Evolutionary conservation across 2,888 invertebrate species (phyloP), one percentile per base, ranked within the genome.

Genomic region (Cordilura impudica): DNA sequence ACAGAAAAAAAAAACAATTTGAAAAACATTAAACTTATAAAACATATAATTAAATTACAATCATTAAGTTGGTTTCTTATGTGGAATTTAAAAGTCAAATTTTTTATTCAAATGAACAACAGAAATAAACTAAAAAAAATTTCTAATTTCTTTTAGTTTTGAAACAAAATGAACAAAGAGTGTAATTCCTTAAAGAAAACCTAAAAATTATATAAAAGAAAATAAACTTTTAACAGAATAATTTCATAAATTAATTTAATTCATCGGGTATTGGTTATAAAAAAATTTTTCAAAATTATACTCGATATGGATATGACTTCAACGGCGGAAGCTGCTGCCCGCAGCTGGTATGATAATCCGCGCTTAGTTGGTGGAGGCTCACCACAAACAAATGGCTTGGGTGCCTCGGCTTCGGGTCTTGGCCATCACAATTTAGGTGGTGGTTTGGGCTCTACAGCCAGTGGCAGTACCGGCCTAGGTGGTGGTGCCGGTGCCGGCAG

Each of bases 251-350:
- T 58, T 45, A 63, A 35, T 54, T 63, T 43, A 54, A 16, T 74
- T 73, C 65, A 79, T 18, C 69, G 69, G 77, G 72, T 54, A 67
- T 53, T 66, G 63, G 83, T 81, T 69, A 80, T 76, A 72, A 76
- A 85, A 89, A 88, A 88, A 81, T 85, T 83, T n/a, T 85, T 89
- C 89, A 88, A 89, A 87, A 89, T 88, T 89, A 88, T 88, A 87
- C 88, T 88, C 87, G 89, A 89, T 87, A 90, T 90, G 90, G 90
- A 90, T 90, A 90, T 90, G 90, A 90, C 90, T 84, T 90, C 90
- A 85, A 89, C 90, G 86, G 90, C 90, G 85, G 90, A 90, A 87
- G 89, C 89, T 85, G 90, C 90, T 84, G 90, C 90, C 81, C 90
- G 90, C 85, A 89, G 89, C 86, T 90, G 90, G 90, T 90, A 90